Evolutionary conservation across 2,797 vertebrate genomes (phyloP).

Genomic region (Sorex maritimensis): DNA sequence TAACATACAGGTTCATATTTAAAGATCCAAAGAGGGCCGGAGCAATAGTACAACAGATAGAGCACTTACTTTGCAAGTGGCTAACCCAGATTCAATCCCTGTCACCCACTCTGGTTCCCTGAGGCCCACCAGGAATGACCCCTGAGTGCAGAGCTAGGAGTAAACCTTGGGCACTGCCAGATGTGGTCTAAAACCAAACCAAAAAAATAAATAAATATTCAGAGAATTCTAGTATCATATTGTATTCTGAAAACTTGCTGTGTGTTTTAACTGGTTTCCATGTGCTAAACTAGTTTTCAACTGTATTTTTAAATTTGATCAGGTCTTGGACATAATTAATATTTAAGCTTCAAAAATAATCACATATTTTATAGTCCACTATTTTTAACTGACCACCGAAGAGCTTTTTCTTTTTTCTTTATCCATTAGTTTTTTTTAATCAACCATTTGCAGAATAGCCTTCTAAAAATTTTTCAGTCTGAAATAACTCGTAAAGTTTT

Average conservation of each 20-base stretch:
- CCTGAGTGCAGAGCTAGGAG: too few species aligned
- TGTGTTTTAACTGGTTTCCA: not conserved
- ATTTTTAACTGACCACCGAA: slow-evolving; percentile 89
- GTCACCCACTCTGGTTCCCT: too few species aligned
- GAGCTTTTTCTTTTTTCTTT: slow-evolving; percentile 90
- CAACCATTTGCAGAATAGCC: slow-evolving; percentile 74
- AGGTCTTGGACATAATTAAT: slow-evolving; percentile 58
- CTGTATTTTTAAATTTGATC: slow-evolving; percentile 25
- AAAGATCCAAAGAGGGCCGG: slow-evolving; percentile 18
- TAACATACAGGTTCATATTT: not conserved
- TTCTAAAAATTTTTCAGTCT: slow-evolving; percentile 71
- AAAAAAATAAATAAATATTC: slow-evolving; percentile 16
- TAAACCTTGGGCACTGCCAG: too few species aligned
- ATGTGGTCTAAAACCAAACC: too few species aligned
- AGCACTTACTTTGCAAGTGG: too few species aligned
- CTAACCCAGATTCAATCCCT: too few species aligned
- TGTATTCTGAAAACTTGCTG: too few species aligned
- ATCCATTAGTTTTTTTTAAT: slow-evolving; percentile 80
- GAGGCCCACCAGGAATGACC: too few species aligned
- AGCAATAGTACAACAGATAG: too few species aligned
- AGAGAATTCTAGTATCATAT: not conserved
- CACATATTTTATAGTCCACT: slow-evolving; percentile 53
- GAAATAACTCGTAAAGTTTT: slow-evolving; percentile 77
- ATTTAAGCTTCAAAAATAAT: slow-evolving; percentile 66
- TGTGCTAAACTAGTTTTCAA: slow-evolving; percentile 26